Percentiles rank a stretch among this genome's conserved stretches.
Evolutionary conservation across 2,113 vertebrate species (phyloP).

Genomic region (Thryonomys swinderianus): DNA sequence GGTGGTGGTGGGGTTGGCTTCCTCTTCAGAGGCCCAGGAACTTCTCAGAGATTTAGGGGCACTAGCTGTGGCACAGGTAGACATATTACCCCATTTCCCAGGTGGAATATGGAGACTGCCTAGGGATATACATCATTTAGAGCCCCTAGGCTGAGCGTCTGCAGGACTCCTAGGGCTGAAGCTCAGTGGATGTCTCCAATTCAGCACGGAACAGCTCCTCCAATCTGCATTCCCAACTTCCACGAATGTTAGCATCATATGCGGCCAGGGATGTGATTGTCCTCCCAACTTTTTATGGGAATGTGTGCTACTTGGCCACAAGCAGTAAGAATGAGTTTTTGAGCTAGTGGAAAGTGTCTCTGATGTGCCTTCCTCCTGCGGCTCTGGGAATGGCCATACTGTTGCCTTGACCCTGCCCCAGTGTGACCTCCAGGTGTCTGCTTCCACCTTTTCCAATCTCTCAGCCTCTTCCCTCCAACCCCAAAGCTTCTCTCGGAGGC

Average conservation of each 20-base stretch:
- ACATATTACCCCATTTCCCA: not conserved
- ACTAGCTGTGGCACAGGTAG: slow-evolving; percentile 86
- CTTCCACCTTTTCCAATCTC: not conserved
- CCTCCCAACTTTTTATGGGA: not conserved
- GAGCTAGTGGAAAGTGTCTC: not conserved
- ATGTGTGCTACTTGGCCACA: not conserved
- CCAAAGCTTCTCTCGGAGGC: not conserved
- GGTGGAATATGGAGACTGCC: accelerated
- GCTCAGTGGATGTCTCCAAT: not conserved
- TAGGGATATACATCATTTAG: not conserved
- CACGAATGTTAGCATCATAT: accelerated
- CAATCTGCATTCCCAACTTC: not conserved
- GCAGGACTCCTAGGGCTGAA: not conserved
- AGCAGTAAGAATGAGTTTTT: accelerated
- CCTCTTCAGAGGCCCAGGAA: slow-evolving; percentile 94
- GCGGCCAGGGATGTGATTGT: not conserved
- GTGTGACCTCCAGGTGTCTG: not conserved
- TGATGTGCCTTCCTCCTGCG: not conserved
- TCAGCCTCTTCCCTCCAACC: not conserved
- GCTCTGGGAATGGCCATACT: not conserved
- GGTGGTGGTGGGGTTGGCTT: slow-evolving; percentile 83
- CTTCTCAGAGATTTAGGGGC: slow-evolving; percentile 95
- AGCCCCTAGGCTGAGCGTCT: accelerated
- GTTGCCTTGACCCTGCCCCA: not conserved
- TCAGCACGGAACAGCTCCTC: not conserved